Evolutionary conservation across 2,797 vertebrate species (phyloP), one percentile per base, ranked within the genome.

Genomic region (Lepilemur ruficaudatus): DNA sequence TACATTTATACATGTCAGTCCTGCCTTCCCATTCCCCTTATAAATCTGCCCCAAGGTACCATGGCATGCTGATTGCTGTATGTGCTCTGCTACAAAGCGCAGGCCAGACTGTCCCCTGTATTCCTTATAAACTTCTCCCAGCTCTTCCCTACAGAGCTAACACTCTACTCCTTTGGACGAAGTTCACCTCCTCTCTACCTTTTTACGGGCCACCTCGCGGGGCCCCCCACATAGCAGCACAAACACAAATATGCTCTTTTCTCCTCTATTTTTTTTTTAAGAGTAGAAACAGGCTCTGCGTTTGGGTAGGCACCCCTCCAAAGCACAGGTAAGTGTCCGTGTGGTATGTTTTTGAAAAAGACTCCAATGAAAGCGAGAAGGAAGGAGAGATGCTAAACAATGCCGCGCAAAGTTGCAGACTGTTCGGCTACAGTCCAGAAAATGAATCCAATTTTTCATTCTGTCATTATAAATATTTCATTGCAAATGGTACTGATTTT

Each of bases 391-490:
- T 96, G 98, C 98, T 98, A 98, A 98, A 98, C 98, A 98, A 98
- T 97, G 98, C 98, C 76, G 96, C 78, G 89, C 97, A 98, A 98
- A 99, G 98, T 99, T 99, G 98, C 98, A 98, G 99, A 98, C 98
- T 98, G 98, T 98, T 99, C 98, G 98, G 98, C 99, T 98, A 98
- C 98, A 97, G 98, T 98, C 99, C 99, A 99, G 99, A 98, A 99
- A 99, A 99, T 99, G 98, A 99, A 99, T 99, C 98, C 98, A 99
- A 99, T 99, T 99, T 99, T 99, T 99, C 98, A 99, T 99, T 99
- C 99, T 99, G 98, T 99, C 98, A 98, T 98, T 99, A 99, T 99
- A 99, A 99, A 99, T 99, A 99, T 99, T 99, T 99, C 98, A 99
- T 99, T 98, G 98, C 98, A 98, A 98, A 98, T 98, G 98, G 98